phyloP scores from a whole-genome alignment of 2,113 vertebrate species.

The Eonycteris spelaea region DNA sequence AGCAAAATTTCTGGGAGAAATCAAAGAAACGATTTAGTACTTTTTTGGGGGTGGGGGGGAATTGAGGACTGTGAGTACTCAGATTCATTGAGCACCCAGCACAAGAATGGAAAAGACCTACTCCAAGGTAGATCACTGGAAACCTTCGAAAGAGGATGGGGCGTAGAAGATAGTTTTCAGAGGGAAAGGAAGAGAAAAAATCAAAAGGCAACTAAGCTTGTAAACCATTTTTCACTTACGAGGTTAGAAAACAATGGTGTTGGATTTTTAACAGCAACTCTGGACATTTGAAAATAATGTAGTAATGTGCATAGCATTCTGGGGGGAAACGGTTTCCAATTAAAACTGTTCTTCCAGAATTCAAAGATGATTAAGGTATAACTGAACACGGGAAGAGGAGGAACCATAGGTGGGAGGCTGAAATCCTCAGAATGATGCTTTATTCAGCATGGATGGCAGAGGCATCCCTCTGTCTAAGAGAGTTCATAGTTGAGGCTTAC shows the following conservation, averaged over 20 bases:
- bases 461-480: background rate
- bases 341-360: background rate
- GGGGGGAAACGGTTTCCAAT: background rate
- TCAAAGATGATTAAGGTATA: background rate
- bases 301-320: background rate
- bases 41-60: too few relatives aligned
- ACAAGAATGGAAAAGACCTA: background rate
- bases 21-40: background rate
- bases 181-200: background rate
- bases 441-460: background rate
- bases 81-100: background rate
- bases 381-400: background rate
- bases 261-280: background rate
- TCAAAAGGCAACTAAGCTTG: background rate
- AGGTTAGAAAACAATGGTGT: background rate
- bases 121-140: background rate
- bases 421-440: background rate
- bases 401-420: background rate
- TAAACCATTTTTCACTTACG: background rate
- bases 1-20: background rate
- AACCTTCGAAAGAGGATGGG: background rate
- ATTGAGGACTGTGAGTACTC: background rate
- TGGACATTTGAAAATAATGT: background rate
- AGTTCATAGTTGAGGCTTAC: background rate
- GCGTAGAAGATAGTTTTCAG: background rate